Evolutionary conservation across 1,140 invertebrate species (phyloP).

Genomic region (Platyscapa corneri): DNA sequence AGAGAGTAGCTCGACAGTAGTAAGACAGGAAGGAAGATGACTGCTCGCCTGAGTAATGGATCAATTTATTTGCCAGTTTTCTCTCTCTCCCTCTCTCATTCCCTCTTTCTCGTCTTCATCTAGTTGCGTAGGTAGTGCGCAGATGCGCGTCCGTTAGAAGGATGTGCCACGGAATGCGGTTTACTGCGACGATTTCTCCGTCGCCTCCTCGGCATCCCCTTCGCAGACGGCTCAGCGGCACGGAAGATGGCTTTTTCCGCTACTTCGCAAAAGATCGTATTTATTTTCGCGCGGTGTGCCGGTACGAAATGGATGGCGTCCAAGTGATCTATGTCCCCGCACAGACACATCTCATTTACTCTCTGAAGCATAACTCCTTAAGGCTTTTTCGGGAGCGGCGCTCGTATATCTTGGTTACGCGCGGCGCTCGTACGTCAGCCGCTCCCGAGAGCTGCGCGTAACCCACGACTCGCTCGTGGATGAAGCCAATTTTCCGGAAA

Average conservation of each 20-base stretch:
- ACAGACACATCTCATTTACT: slow-evolving; percentile 74
- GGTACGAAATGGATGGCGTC: slow-evolving; percentile 67
- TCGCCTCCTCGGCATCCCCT: background rate
- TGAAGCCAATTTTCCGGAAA: background rate
- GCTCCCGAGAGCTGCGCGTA: background rate
- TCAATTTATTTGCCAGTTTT: slow-evolving; percentile 70
- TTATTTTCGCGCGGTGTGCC: slow-evolving; percentile 67
- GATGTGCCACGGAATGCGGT: slow-evolving; percentile 68
- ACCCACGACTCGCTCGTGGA: no score
- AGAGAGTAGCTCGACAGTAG: slow-evolving; percentile 16
- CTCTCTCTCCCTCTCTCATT: background rate
- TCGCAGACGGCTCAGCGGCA: background rate
- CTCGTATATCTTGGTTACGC: slow-evolving; percentile 72
- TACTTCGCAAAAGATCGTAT: slow-evolving; percentile 62
- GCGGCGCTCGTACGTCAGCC: slow-evolving; percentile 49
- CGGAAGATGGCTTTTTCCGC: background rate
- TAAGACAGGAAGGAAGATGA: slow-evolving; percentile 66
- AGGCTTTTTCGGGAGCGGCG: slow-evolving; percentile 70
- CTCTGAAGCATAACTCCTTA: slow-evolving; percentile 71
- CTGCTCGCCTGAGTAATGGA: slow-evolving; percentile 72
- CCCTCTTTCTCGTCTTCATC: slow-evolving; percentile 13
- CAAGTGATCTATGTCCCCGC: slow-evolving; percentile 70
- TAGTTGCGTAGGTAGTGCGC: background rate
- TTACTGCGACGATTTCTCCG: slow-evolving; percentile 56
- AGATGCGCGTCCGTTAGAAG: slow-evolving; percentile 62